Percentiles rank a stretch among this genome's conserved stretches.
Evolutionary conservation across 2,113 vertebrate genomes (phyloP).

Genomic region (Ceyx margarethae): DNA sequence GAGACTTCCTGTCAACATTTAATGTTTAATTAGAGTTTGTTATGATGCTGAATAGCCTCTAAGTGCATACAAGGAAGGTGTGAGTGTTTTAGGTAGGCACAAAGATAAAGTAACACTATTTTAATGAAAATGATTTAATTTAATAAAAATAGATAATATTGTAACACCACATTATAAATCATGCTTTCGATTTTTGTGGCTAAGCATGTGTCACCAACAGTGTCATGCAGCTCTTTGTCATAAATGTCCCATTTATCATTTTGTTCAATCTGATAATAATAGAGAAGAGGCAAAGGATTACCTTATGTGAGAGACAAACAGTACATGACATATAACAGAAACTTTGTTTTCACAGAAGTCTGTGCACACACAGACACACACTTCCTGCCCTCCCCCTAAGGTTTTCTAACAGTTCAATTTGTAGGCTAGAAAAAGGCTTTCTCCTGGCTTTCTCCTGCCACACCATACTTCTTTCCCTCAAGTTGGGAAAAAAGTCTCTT

Average conservation of each 20-base stretch:
- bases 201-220: not conserved
- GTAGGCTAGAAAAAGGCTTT: not conserved
- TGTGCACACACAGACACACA: no score
- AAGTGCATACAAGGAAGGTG: not conserved
- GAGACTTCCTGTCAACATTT: constrained; percentile 56
- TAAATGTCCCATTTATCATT: not conserved
- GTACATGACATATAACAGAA: not conserved
- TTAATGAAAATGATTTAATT: constrained; percentile 34
- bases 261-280: not conserved
- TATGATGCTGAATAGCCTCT: constrained; percentile 27
- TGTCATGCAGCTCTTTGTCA: not conserved
- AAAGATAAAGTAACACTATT: constrained; percentile 12
- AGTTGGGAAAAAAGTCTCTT: not conserved
- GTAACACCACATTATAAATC: not conserved
- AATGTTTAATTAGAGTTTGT: constrained; percentile 51
- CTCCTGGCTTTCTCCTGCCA: not conserved
- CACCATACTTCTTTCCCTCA: not conserved
- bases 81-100: not conserved
- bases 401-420: not conserved
- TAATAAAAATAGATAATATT: constrained; percentile 1
- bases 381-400: accelerated
- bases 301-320: not conserved
- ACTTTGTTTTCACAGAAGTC: not conserved
- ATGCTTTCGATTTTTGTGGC: constrained; percentile 15
- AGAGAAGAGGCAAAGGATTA: not conserved